A percentile compares a stretch with the other conserved stretches of the same genome.
Evolutionary conservation across 2,113 vertebrate genomes (phyloP).

Genomic region (Electrona antarctica): DNA sequence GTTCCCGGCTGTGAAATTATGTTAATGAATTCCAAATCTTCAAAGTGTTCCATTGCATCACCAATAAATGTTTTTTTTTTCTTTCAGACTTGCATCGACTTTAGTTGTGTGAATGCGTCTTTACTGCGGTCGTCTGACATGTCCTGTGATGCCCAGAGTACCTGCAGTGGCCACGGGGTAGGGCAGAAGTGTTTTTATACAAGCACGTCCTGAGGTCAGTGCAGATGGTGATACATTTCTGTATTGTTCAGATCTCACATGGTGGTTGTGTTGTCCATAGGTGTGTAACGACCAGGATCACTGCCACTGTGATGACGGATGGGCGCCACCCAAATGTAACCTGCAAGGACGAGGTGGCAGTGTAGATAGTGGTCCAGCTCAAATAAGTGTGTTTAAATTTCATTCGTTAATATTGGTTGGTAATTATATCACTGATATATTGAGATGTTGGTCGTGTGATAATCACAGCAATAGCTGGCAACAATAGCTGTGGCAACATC

Average conservation of each 20-base stretch:
- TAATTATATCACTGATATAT: no score
- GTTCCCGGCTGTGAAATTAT: no score
- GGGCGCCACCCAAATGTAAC: conserved; percentile 80
- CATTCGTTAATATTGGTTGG: no score
- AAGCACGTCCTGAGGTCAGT: not conserved
- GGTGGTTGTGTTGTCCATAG: conserved; percentile 50
- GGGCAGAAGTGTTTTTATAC: conserved; percentile 40
- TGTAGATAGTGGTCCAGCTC: conserved; percentile 82
- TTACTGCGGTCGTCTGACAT: conserved; percentile 76
- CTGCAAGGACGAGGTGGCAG: conserved; percentile 81
- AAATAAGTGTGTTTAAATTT: conserved; percentile 72
- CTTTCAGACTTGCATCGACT: conserved; percentile 81
- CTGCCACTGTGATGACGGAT: conserved; percentile 82
- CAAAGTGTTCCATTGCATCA: no score
- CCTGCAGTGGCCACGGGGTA: conserved; percentile 82
- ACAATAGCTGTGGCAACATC: no score
- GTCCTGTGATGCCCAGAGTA: conserved; percentile 75
- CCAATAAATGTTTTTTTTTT: not conserved
- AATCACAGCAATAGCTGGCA: no score
- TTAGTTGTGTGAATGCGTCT: conserved; percentile 80
- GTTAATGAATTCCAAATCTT: no score
- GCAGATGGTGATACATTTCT: not conserved
- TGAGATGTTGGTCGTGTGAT: no score
- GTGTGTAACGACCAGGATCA: conserved; percentile 80
- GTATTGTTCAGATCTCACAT: not conserved